Evolutionary conservation across 2,113 vertebrate genomes (phyloP), one percentile per base, ranked within the genome.

Genomic region (Marcusenius ussheri): DNA sequence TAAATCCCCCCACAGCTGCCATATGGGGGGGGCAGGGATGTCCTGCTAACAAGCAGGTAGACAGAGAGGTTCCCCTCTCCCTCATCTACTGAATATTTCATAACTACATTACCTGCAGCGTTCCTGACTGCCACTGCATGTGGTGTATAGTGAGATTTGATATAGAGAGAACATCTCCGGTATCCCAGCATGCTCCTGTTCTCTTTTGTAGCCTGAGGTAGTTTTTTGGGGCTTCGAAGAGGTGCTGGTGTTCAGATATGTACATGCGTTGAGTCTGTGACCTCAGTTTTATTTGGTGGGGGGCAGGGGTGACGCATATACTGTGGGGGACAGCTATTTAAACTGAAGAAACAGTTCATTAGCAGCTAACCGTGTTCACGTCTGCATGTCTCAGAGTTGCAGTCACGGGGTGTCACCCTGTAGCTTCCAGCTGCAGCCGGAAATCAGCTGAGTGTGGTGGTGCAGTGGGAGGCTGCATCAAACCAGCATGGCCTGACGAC

Each of bases 21-120:
- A 3, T 10, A 21, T 7, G 56, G 21, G 56, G 5, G 58, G 24
- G 58, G 1, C 24, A 62, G 58, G 58, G 58, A 62, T 66, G 8
- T 11, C 24, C 58, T 66, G 58, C n/a, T 66, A 27, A 66, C 62
- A 66, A 27, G 62, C 9, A 66, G 62, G 9, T 66, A 66, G 8
- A 27, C 0, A 11, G 62, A 66, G 58, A 66, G 62, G 62, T 31
- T 1, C n/a, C 58, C 58, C 58, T n/a, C 58, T n/a, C 8, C 11
- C 66, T 31, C 77, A 31, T 27, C 35, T n/a, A 21, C 89, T 45
- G 17, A 90, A 53, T 15, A 50, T 87, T 87, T 90, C 31, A 90
- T 74, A 39, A 77, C 47, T 51, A 50, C 47, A 87, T 84, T 53
- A 53, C 74, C 35, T 49, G 58, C 13, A 27, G 49, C 17, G n/a